These are phyloP conservation scores for Acanthiza pusilla DNA, from an alignment of 2,797 vertebrate species.

Conservation along the genomic window DNA sequence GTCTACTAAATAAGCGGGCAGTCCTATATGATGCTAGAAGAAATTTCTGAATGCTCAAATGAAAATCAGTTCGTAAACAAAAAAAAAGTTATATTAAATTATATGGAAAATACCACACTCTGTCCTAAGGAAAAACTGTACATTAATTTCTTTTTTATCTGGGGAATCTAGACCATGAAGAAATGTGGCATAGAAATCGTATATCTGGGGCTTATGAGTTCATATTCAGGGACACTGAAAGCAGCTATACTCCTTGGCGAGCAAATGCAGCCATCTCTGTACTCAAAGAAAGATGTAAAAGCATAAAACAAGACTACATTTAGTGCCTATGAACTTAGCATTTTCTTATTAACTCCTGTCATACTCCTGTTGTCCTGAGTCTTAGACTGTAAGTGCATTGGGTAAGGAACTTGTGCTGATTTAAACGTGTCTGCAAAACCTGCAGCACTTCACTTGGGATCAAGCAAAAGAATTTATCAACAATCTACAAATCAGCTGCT, in stretches of 20 bases:
- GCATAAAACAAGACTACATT: background rate
- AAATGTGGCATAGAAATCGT: background rate
- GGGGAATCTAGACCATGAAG: background rate
- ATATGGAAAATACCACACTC: background rate
- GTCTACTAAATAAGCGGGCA: background rate
- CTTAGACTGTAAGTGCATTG: background rate
- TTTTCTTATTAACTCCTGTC: background rate
- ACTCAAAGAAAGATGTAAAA: background rate
- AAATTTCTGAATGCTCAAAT: background rate
- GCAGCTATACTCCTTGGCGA: background rate
- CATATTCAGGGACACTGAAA: background rate
- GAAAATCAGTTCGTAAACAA: background rate
- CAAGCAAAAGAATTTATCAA: background rate
- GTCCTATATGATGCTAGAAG: background rate
- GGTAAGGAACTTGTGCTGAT: background rate
- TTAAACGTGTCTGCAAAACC: background rate
- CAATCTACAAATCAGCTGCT: background rate
- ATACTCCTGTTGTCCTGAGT: background rate
- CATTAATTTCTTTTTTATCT: background rate
- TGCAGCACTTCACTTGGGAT: background rate
- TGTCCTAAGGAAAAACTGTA: background rate
- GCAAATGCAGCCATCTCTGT: background rate
- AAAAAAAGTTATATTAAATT: background rate
- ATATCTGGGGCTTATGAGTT: background rate
- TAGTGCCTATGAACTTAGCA: background rate